Base-by-base conservation (phyloP, 2,113 vertebrate species). In the Chlorocebus sabaeus region DNA sequence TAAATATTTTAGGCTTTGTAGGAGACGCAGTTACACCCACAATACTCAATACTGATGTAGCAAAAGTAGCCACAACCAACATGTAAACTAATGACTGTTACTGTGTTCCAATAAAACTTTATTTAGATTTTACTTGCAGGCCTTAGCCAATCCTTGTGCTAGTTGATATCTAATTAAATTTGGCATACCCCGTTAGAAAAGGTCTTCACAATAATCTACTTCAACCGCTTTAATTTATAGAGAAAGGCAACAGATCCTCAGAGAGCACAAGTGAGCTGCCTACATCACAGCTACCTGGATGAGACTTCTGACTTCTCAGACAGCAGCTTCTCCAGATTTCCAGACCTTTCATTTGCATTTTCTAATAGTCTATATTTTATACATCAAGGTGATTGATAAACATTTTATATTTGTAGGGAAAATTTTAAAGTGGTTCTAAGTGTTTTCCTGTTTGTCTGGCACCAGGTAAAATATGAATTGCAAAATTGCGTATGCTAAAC, bases 1-100 rank as follows among this genome's bases (percentile, higher is more conserved):
- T 40, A 6, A 59, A 72, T 27, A 61, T 27, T 50, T 72, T 50
- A 59, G 43, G 3, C 14, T 92, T 61, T 68, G 4, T n/a, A 23
- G 59, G 20, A 5, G 35, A 67, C 0, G 2, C 0, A 3, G 1
- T 40, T 40, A 18, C 8, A 84, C 8, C 59, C 2, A 35, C 9
- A 72, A 30, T 48, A 35, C 0, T 43, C 68, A 76, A 14, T 3
- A 35, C 7, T 72, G 40, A 50, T 20, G 12, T 13, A 79, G 13
- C 38, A 32, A n/a, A 79, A 84, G 6, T 12, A 93, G 10, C n/a
- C 72, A 80, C 30, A 43, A 78, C 16, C 8, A 70, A 22, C n/a
- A 55, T 23, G 11, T 30, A 90, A 70, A 40, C 40, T 3, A 22
- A 79, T 9, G 22, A 50, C 13, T 76, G 6, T 72, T n/a, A 35